Base-by-base conservation (phyloP, 2,888 invertebrate species). In the Arctia plantaginis region DNA sequence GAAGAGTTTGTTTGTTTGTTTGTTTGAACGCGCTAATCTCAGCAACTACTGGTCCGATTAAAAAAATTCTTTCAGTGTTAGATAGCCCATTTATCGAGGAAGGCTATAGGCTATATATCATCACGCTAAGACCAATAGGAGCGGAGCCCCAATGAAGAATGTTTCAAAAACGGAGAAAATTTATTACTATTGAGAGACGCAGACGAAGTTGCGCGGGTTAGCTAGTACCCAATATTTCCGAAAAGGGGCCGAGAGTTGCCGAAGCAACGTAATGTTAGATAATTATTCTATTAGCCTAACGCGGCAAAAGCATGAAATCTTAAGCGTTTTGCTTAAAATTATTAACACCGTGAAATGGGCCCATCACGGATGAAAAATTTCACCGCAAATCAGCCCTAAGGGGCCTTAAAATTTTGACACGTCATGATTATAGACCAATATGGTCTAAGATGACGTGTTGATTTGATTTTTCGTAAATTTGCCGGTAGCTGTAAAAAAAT, bases 331-430 rank as follows among this genome's bases (percentile, higher is more conserved):
- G 75, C 78, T 79, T 83, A 77, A 86, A 85, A 77, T 76, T 83
- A 77, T 87, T 84, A 85, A 35, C 72, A 78, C 85, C 90, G 85
- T 90, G 83, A 90, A 91, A 91, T 87, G 74, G 73, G 77, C 75
- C 70, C 51, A 79, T 70, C 89, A 85, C 87, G 88, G 88, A 84
- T 79, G 82, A 81, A 83, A 84, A 82, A 80, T 82, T 75, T 71
- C 66, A 75, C 71, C 73, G 83, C 82, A 80, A 81, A 81, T 75
- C 59, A n/a, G 30, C 12, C 27, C 41, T 64, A 74, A 47, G 62
- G 33, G 27, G 62, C 65, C 30, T 69, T 23, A 74, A 76, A 77
- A 72, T 77, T 87, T 87, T 89, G 86, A 87, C 82, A 74, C 85
- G 75, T 78, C 69, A 47, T 71, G 69, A 72, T 81, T 79, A 76